Evolutionary conservation across 1,140 invertebrate genomes (phyloP).

Genomic region (Brachionus paranguensis): DNA sequence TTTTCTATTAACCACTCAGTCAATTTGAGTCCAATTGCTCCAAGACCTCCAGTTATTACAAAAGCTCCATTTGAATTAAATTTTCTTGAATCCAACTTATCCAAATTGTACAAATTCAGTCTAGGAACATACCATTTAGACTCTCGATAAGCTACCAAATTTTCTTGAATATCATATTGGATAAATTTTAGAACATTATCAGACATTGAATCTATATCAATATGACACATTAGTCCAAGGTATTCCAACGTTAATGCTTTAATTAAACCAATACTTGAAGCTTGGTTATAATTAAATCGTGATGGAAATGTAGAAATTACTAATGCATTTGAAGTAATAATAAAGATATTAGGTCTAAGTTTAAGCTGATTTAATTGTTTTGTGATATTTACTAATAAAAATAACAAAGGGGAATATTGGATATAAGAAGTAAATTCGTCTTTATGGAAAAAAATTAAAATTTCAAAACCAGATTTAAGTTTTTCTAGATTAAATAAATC

Average conservation of each 20-base stretch:
- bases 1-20: neutral
- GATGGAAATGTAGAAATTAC: neutral
- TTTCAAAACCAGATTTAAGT: neutral
- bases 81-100: neutral
- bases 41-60: neutral
- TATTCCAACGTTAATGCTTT: neutral
- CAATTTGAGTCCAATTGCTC: neutral
- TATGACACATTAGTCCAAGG: neutral
- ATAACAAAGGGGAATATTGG: neutral
- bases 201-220: neutral
- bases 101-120: neutral
- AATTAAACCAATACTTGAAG: neutral
- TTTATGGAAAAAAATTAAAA: neutral
- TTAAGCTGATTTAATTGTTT: neutral
- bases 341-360: neutral
- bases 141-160: neutral
- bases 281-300: neutral
- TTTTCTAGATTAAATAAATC: too few relatives aligned
- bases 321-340: neutral
- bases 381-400: neutral
- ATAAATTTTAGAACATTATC: neutral
- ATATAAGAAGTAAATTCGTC: neutral
- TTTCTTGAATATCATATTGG: neutral
- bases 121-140: neutral
- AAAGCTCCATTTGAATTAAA: neutral